Conservation (phyloP, 2,888 invertebrate genomes). For the Euzetes globulus region DNA sequence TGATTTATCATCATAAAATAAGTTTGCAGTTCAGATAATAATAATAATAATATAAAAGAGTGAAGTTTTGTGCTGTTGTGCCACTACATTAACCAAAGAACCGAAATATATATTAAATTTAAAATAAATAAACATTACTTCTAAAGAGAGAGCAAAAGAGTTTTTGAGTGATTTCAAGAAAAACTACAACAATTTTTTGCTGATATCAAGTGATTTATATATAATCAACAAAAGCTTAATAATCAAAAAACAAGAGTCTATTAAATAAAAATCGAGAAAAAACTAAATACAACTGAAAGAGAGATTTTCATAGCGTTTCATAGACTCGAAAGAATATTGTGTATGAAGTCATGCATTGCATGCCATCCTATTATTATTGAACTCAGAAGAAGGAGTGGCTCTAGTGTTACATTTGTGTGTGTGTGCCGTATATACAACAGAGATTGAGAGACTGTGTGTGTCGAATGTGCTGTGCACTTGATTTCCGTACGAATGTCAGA, state of each 20-base stretch:
- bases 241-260: too few relatives aligned
- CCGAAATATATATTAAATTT: neutral
- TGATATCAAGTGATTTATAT: too few relatives aligned
- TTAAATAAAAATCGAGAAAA: too few relatives aligned
- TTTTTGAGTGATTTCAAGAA: too few relatives aligned
- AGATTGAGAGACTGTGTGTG: too few relatives aligned
- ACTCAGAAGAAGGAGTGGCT: neutral
- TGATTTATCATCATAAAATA: neutral
- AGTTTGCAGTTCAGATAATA: neutral
- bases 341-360: conserved; percentile 4
- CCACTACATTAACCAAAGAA: conserved; percentile 9
- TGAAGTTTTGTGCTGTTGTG: neutral
- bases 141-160: too few relatives aligned
- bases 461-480: neutral
- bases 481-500: conserved; percentile 21
- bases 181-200: too few relatives aligned
- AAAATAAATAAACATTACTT: neutral
- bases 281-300: too few relatives aligned
- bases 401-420: too few relatives aligned
- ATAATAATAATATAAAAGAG: too few relatives aligned
- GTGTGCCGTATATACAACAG: too few relatives aligned
- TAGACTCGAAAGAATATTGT: neutral
- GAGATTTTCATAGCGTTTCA: neutral
- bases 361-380: conserved; percentile 4
- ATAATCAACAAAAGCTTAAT: too few relatives aligned